Evolutionary conservation across 1,140 invertebrate genomes (phyloP).

Genomic region (Thrips palmi): DNA sequence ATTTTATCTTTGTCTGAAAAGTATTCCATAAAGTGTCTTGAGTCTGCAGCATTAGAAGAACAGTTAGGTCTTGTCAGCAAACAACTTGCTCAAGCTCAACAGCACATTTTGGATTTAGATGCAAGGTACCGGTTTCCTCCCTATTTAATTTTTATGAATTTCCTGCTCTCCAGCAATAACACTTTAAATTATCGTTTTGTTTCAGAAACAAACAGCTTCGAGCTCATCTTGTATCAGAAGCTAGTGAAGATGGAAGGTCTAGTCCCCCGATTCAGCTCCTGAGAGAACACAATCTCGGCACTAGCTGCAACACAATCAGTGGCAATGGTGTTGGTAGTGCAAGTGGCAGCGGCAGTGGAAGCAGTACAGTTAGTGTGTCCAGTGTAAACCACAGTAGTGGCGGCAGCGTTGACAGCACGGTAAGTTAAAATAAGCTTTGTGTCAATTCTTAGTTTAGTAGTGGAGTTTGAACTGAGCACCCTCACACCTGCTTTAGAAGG

Average conservation of each 20-base stretch:
- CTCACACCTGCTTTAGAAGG: no score
- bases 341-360: no score
- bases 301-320: no score
- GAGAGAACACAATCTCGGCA: no score
- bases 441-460: no score
- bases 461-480: no score
- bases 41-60: slow-evolving; percentile 70
- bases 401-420: no score
- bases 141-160: slow-evolving; percentile 1
- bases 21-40: slow-evolving; percentile 80
- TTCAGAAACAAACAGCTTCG: slow-evolving; percentile 53
- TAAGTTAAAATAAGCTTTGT: no score
- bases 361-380: no score
- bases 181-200: slow-evolving; percentile 16
- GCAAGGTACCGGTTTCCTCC: slow-evolving; percentile 27
- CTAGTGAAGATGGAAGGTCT: no score
- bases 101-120: slow-evolving; percentile 59
- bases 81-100: slow-evolving; percentile 59
- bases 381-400: no score
- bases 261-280: slow-evolving; percentile 15
- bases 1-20: slow-evolving; percentile 75
- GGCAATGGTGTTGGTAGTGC: neutral
- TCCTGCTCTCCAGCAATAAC: slow-evolving; percentile 5
- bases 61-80: slow-evolving; percentile 55
- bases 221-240: slow-evolving; percentile 48